These are phyloP conservation scores for Hypocryptadius cinnamomeus DNA, from an alignment of 2,113 vertebrate species.

Conservation along the genomic window DNA sequence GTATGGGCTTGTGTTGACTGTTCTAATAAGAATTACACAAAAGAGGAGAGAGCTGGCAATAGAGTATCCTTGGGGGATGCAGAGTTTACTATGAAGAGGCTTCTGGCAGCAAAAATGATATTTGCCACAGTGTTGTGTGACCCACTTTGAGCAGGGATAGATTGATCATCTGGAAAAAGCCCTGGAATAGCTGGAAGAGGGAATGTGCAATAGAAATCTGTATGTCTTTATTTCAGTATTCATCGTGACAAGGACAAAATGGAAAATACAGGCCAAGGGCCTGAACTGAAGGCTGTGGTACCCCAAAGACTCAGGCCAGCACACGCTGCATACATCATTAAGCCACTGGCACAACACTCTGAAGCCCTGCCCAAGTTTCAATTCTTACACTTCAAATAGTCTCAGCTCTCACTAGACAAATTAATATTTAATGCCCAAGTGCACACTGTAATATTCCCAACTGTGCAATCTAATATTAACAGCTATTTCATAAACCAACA, in stretches of 20 bases:
- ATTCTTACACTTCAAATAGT: constrained; percentile 55
- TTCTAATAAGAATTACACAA: background rate
- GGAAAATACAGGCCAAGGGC: background rate
- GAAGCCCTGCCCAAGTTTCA: constrained; percentile 50
- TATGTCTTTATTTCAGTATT: background rate
- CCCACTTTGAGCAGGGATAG: background rate
- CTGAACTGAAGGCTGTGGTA: background rate
- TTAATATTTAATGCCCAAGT: constrained; percentile 62
- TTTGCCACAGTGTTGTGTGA: background rate
- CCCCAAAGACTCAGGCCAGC: background rate
- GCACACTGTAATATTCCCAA: constrained; percentile 40
- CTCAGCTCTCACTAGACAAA: constrained; percentile 58
- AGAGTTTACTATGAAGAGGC: background rate
- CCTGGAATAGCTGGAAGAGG: background rate
- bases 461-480: constrained; percentile 49
- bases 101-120: background rate
- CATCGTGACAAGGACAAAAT: background rate
- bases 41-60: background rate
- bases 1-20: background rate
- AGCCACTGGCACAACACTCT: background rate
- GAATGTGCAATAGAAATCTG: background rate
- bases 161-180: background rate
- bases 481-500: constrained; percentile 67
- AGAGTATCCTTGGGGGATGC: background rate
- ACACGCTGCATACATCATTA: background rate